phyloP scores from a whole-genome alignment of 2,113 vertebrate genomes.

The Felis chaus region DNA sequence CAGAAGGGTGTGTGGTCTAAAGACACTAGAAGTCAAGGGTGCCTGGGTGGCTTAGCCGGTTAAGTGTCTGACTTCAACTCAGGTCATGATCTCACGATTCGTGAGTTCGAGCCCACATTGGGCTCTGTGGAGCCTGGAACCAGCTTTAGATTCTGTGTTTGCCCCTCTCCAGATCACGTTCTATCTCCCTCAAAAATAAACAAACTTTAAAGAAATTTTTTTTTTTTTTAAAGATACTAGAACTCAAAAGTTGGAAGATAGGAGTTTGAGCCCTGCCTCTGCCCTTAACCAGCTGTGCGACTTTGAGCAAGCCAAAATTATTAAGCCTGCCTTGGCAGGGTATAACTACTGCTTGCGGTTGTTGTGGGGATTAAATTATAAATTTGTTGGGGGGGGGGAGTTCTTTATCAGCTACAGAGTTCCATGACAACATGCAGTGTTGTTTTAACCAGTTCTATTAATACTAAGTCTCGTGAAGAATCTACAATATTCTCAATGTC shows the following conservation, averaged over 20 bases:
- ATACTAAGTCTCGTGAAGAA: background rate
- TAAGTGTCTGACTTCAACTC: too few species aligned
- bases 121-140: too few species aligned
- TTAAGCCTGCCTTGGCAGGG: background rate
- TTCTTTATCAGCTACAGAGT: background rate
- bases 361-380: background rate
- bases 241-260: background rate
- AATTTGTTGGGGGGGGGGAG: background rate
- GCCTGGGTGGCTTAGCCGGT: too few species aligned
- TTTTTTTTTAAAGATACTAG: background rate
- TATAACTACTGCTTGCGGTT: background rate
- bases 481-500: background rate
- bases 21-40: background rate
- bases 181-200: too few species aligned
- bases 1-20: background rate
- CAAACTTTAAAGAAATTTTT: too few species aligned
- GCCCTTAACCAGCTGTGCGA: background rate
- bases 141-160: too few species aligned
- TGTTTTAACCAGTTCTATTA: background rate
- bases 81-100: too few species aligned
- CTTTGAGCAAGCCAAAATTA: background rate
- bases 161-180: too few species aligned
- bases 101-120: too few species aligned
- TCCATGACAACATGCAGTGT: background rate
- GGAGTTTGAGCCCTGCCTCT: background rate